These are phyloP conservation scores for Loripinus fragilis DNA, from an alignment of 2,888 invertebrate genomes.

Conservation along the genomic window DNA sequence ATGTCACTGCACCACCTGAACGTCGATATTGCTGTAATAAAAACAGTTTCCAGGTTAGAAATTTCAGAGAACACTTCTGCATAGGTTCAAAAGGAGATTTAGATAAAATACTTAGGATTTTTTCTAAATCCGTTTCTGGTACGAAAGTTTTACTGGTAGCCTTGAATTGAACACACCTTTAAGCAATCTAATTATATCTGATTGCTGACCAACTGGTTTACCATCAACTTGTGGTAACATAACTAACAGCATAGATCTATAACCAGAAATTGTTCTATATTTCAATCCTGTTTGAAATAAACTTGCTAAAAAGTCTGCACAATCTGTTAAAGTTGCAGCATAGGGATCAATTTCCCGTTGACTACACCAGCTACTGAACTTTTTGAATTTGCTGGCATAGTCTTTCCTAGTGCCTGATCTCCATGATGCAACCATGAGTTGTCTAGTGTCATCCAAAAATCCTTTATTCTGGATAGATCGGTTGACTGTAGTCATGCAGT, in stretches of 20 bases:
- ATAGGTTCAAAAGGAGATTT: slow-evolving; percentile 23
- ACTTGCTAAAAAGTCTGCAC: slow-evolving; percentile 36
- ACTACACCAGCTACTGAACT: slow-evolving; percentile 56
- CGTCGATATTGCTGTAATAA: slow-evolving; percentile 2
- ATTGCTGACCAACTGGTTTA: slow-evolving; percentile 23
- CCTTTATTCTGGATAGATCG: slow-evolving; percentile 38
- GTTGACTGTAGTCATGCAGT: slow-evolving; percentile 55
- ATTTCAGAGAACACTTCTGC: neutral
- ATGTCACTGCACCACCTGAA: neutral
- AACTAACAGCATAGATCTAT: slow-evolving; percentile 35
- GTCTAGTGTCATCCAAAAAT: slow-evolving; percentile 46
- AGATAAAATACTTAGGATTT: slow-evolving; percentile 19
- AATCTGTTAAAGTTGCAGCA: slow-evolving; percentile 37
- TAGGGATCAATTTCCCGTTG: slow-evolving; percentile 42
- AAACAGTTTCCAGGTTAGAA: neutral
- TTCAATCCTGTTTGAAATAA: slow-evolving; percentile 19
- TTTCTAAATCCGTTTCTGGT: slow-evolving; percentile 32
- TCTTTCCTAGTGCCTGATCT: slow-evolving; percentile 48
- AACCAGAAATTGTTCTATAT: slow-evolving; percentile 21
- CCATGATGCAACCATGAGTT: slow-evolving; percentile 47
- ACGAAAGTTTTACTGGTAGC: slow-evolving; percentile 24
- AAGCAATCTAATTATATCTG: slow-evolving; percentile 20
- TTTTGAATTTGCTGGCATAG: slow-evolving; percentile 39
- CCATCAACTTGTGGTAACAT: slow-evolving; percentile 20
- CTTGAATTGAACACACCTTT: slow-evolving; percentile 27